Base-by-base conservation (phyloP, 2,113 vertebrate genomes). In the Corythornis cristatus region DNA sequence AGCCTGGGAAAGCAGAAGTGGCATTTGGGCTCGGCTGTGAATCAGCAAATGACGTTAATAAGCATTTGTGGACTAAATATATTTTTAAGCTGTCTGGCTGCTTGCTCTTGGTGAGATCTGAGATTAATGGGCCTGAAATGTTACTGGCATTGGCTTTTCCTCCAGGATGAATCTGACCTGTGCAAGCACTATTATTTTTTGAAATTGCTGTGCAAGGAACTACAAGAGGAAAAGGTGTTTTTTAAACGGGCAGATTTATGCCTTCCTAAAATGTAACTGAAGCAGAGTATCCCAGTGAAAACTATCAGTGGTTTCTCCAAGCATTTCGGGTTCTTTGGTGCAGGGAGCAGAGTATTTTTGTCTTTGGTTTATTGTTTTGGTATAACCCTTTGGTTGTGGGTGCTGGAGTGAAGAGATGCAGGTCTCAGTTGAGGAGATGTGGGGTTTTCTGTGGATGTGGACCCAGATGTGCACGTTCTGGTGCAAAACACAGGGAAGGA, bases 41-140 rank as follows among this genome's bases (percentile, higher is more conserved):
- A 96, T 95, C 89, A 91, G 89, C 87, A 67, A 64, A 85, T 92
- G 94, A 96, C n/a, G 64, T 93, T 96, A 94, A 93, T 83, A 89
- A 93, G 91, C 87, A 78, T 95, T 96, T 95, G 87, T 74, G 91
- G 87, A 88, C 93, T 95, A 95, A 94, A 95, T 95, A 95, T 96
- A 96, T 95, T 96, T 95, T 93, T 91, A 93, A 95, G 87, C 94
- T 95, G 75, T 77, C 75, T 81, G 89, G 43, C 93, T 94, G 64
- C 93, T 95, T 89, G 85, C 40, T 95, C 61, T 40, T 43, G 68
- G 64, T 81, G 91, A 93, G 93, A 70, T 70, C 54, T 2, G 89
- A 92, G 91, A 93, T 93, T 95, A 95, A 93, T 88, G 82, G 95
- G 46, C 87, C 89, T 85, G 76, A 91, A 86, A 28, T 8, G 61